Base-by-base conservation (phyloP, 2,797 vertebrate species). In the Neopelma chrysocephalum region DNA sequence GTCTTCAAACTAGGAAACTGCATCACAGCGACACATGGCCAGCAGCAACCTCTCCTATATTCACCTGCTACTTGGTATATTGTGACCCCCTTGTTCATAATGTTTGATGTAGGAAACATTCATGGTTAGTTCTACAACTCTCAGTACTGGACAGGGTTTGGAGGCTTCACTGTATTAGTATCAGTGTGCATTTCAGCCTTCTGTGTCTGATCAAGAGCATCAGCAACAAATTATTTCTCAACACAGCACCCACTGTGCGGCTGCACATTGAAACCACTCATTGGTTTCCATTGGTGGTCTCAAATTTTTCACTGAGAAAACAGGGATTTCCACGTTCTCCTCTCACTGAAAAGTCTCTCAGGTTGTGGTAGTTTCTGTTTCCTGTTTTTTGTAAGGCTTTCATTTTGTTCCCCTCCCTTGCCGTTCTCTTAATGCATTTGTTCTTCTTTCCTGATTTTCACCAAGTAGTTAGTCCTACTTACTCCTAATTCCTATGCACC, bases 271-370 rank as follows among this genome's bases (percentile, higher is more conserved):
- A 68, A 76, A 42, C 38, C 4, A 31, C 6, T 23, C 17, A 42
- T 1, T 54, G 5, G 5, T 43, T 73, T 65, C 32, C 20, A 48
- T 0, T 19, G 11, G 11, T 36, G 34, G 4, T 23, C 11, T 3
- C 45, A 21, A 16, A 38, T 19, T 17, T 54, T 62, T n/a, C 23
- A 19, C 13, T 62, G 17, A 58, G 20, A 36, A 73, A 40, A 56
- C 8, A 34, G 5, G 5, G 5, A 43, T 36, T 71, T 78, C 53
- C 34, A n/a, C 5, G 6, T n/a, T 75, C 38, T 73, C 21, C 40
- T 72, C 25, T 57, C 53, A 48, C 9, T 32, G 47, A 51, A n/a
- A 70, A 57, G 15, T 31, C 29, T 54, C 15, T 12, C 10, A 60
- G 43, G 5, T 34, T 42, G 14, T 31, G 31, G 36, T 0, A 5